Percentiles rank a stretch among this genome's conserved stretches.
phyloP scores from a whole-genome alignment of 2,797 vertebrate genomes.

The Alauda arvensis region DNA sequence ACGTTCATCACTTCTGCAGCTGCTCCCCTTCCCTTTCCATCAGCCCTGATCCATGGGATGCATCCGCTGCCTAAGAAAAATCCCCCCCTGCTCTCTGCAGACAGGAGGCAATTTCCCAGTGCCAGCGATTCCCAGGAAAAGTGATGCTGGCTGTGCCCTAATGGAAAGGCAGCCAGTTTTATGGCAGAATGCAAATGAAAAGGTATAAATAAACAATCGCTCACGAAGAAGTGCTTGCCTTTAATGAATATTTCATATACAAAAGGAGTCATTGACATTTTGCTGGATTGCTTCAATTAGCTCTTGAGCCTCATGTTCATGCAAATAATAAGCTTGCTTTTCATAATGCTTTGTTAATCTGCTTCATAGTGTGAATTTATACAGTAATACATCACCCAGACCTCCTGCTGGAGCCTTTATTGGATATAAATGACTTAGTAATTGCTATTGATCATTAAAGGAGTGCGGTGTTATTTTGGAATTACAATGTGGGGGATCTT shows the following conservation, averaged over 20 bases:
- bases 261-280: conserved; percentile 67
- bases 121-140: not conserved
- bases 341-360: conserved; percentile 76
- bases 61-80: not conserved
- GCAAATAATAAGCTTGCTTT: conserved; percentile 73
- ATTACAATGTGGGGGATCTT: conserved; percentile 16
- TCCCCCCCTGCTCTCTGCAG: fast-evolving
- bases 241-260: conserved; percentile 69
- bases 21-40: not conserved
- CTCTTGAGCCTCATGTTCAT: conserved; percentile 48
- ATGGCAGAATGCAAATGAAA: conserved; percentile 30
- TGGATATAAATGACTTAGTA: conserved; percentile 64
- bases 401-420: conserved; percentile 67
- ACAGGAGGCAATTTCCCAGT: not conserved
- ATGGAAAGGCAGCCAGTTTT: not conserved
- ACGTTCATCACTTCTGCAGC: fast-evolving
- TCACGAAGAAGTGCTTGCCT: conserved; percentile 3
- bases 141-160: not conserved
- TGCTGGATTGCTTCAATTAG: conserved; percentile 78
- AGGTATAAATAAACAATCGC: conserved; percentile 21
- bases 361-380: conserved; percentile 55
- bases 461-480: conserved; percentile 25
- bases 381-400: not conserved
- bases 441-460: conserved; percentile 63
- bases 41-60: not conserved